These are phyloP conservation scores for Coendou prehensilis DNA, from an alignment of 2,797 vertebrate genomes.

Conservation along the genomic window DNA sequence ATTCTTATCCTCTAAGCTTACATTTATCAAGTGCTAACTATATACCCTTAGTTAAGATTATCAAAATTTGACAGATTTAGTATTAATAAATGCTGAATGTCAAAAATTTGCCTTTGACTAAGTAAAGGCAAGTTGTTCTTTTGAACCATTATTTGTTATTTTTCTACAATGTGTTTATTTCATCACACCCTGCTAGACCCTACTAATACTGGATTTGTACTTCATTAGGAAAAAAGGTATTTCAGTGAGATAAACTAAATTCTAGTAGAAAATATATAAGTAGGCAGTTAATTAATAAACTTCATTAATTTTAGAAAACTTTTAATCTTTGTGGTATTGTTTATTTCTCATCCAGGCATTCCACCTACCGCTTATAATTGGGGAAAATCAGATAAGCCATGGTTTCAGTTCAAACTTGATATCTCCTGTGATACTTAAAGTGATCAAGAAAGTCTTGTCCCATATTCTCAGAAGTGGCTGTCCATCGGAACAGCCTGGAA, in stretches of 20 bases:
- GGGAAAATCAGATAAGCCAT: background rate
- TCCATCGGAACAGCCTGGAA: background rate
- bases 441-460: background rate
- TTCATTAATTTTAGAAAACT: background rate
- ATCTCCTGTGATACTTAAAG: background rate
- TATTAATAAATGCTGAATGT: slow-evolving; percentile 7
- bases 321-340: background rate
- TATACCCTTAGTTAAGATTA: background rate
- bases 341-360: background rate
- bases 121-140: background rate
- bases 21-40: background rate
- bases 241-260: background rate
- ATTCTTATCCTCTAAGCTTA: background rate
- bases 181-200: background rate
- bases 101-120: background rate
- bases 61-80: background rate
- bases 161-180: background rate
- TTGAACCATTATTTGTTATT: background rate
- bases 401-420: background rate
- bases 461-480: background rate
- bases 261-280: background rate
- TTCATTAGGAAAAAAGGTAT: background rate
- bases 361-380: background rate
- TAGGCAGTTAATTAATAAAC: background rate
- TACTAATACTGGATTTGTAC: background rate